A percentile compares a stretch with the other conserved stretches of the same genome.
Evolutionary conservation across 1,140 invertebrate genomes (phyloP).

Genomic region (Rhagoletis pomonella): DNA sequence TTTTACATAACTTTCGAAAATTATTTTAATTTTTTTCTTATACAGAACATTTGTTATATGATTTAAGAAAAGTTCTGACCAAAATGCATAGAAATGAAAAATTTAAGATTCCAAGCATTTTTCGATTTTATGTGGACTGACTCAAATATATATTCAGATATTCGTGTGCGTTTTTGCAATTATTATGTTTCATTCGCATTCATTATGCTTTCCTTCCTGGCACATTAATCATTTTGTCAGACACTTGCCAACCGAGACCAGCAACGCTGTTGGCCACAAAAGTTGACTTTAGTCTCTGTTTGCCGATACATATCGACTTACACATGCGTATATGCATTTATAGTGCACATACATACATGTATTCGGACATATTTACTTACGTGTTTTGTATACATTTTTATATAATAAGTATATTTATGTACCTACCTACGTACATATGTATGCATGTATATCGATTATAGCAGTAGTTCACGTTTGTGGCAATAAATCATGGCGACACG

Average conservation of each 20-base stretch:
- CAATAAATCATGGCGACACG: conserved; percentile 12
- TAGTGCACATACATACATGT: not conserved
- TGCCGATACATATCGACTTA: not conserved
- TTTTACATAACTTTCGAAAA: no score
- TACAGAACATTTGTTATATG: no score
- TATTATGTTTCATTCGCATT: not conserved
- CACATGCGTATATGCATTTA: not conserved
- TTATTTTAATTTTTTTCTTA: no score
- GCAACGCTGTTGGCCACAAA: not conserved
- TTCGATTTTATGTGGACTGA: no score
- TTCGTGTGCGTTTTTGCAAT: not conserved
- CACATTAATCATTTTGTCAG: conserved; percentile 38
- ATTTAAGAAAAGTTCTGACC: no score
- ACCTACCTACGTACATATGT: not conserved
- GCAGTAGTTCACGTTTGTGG: not conserved
- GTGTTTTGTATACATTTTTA: no score
- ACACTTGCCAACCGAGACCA: not conserved
- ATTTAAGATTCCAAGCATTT: no score
- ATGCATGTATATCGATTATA: not conserved
- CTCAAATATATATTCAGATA: no score
- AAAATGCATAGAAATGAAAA: no score
- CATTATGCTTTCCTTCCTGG: conserved; percentile 16
- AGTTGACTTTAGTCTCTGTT: not conserved
- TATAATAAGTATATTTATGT: no score
- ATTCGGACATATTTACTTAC: no score